Conservation (phyloP, 2,888 invertebrate species). For the Idaea biselata region DNA sequence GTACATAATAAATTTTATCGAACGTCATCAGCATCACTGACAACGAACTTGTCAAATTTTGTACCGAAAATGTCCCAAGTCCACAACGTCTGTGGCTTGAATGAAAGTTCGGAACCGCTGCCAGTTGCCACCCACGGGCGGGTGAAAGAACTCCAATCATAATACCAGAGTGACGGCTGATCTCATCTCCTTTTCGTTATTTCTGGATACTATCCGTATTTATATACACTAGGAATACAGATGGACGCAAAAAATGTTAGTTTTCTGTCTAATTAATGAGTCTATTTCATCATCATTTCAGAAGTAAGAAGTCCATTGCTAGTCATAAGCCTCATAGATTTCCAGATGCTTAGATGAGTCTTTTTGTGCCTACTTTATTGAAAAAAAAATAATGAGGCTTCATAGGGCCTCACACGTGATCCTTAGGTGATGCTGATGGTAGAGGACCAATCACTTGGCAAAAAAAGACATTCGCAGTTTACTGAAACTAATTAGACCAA, state of each 20-base stretch:
- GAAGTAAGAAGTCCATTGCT: no score
- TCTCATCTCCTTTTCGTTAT: slow-evolving; percentile 31
- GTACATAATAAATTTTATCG: neutral
- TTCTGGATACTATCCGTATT: neutral
- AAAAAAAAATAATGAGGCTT: no score
- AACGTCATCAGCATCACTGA: neutral
- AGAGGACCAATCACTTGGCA: no score
- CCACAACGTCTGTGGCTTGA: slow-evolving; percentile 21
- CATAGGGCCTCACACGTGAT: no score
- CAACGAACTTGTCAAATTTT: neutral
- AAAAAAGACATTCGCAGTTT: no score
- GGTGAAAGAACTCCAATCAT: slow-evolving; percentile 45
- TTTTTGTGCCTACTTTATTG: no score
- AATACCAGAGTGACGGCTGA: slow-evolving; percentile 31
- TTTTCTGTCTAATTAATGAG: neutral
- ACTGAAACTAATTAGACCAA: no score
- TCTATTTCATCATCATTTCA: neutral
- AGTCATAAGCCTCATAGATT: no score
- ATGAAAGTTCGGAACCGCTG: slow-evolving; percentile 26
- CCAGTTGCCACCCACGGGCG: slow-evolving; percentile 44
- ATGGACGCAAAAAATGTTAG: neutral
- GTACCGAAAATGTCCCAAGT: slow-evolving; percentile 23
- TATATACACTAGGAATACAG: neutral
- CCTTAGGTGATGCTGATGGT: no score
- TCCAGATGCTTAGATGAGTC: no score